Conservation (phyloP, 2,113 vertebrate genomes). For the Dunckerocampus dactyliophorus region DNA sequence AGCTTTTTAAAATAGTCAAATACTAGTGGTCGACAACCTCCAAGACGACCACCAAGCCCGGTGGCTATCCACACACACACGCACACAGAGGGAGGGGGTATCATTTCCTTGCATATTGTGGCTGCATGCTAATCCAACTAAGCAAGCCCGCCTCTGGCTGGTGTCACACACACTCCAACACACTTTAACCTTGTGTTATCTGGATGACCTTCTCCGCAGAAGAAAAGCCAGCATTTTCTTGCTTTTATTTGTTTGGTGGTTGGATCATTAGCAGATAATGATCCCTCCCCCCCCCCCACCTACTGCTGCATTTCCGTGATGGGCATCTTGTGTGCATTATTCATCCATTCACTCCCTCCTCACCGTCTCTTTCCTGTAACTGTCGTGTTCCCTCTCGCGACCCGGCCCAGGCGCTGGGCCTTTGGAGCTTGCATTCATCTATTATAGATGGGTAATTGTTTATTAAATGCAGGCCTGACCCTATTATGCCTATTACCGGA, state of each 20-base stretch:
- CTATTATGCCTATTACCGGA: slow-evolving; percentile 73
- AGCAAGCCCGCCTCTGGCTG: slow-evolving; percentile 61
- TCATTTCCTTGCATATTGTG: background rate
- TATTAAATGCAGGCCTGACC: slow-evolving; percentile 81
- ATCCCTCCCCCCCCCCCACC: slow-evolving; percentile 23
- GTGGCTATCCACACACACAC: background rate
- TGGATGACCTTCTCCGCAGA: slow-evolving; percentile 79
- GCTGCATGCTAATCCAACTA: slow-evolving; percentile 79
- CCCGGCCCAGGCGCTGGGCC: slow-evolving; percentile 61
- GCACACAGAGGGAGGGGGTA: background rate
- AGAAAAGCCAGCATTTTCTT: no score
- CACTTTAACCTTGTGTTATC: slow-evolving; percentile 89
- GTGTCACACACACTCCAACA: slow-evolving; percentile 21
- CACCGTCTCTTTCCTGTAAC: slow-evolving; percentile 11
- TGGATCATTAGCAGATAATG: slow-evolving; percentile 74
- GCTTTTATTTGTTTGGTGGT: no score
- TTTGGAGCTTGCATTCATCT: slow-evolving; percentile 69
- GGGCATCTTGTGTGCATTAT: slow-evolving; percentile 74
- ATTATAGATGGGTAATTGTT: slow-evolving; percentile 83
- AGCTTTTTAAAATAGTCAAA: no score
- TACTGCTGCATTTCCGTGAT: slow-evolving; percentile 58
- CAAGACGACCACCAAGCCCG: no score
- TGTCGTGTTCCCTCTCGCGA: slow-evolving; percentile 35
- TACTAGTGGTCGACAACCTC: no score
- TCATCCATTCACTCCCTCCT: slow-evolving; percentile 58